phyloP scores from a whole-genome alignment of 2,888 invertebrate species.

The Lasioglossum figueresi region DNA sequence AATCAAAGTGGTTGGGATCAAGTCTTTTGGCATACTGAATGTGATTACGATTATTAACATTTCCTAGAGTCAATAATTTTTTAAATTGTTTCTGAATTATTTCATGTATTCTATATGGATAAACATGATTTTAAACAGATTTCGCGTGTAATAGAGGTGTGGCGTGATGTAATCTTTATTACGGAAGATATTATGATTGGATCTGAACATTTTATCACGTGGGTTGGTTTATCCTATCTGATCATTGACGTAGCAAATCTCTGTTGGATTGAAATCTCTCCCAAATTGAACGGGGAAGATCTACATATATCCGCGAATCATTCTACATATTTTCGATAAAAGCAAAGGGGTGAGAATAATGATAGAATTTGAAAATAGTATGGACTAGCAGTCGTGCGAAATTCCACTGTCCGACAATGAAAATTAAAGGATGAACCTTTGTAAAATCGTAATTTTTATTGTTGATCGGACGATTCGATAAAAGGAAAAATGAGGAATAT shows the following conservation, averaged over 20 bases:
- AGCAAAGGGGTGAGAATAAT: too few species aligned
- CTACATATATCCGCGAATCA: too few species aligned
- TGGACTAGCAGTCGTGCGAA: too few species aligned
- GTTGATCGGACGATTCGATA: neutral
- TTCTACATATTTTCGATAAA: too few species aligned
- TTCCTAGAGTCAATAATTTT: neutral
- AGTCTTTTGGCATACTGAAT: neutral
- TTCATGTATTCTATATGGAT: neutral
- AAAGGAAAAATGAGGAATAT: neutral
- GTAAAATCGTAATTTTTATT: neutral
- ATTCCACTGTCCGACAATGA: too few species aligned
- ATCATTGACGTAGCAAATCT: neutral
- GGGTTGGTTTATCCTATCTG: neutral
- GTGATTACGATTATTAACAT: neutral
- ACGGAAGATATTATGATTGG: neutral
- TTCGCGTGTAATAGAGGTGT: neutral
- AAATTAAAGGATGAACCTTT: too few species aligned
- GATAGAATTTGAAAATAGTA: too few species aligned
- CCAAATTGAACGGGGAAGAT: neutral
- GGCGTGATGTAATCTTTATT: neutral
- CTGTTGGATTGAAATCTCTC: neutral
- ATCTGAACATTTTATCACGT: neutral
- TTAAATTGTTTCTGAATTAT: too few species aligned
- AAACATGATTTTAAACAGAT: neutral
- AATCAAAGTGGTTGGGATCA: neutral